A percentile compares a stretch with the other conserved stretches of the same genome.
These are phyloP conservation scores for Tyto alba DNA, from an alignment of 2,113 vertebrate species.

Conservation along the genomic window DNA sequence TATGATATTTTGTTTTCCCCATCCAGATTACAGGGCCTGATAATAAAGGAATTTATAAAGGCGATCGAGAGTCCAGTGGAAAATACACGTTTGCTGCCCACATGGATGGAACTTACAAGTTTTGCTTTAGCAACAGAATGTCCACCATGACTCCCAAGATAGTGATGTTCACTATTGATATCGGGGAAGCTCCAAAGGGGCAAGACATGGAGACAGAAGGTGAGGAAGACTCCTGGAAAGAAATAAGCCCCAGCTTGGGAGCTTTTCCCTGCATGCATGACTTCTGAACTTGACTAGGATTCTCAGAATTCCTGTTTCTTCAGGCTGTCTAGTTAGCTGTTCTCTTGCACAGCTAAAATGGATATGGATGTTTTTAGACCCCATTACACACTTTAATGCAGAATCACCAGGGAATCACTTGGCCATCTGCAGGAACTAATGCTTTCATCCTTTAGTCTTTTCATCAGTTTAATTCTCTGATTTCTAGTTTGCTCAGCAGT, in stretches of 20 bases:
- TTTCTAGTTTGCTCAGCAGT: background rate
- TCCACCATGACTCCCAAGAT: slow-evolving; percentile 99
- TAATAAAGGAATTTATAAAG: slow-evolving; percentile 96
- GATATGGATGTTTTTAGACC: background rate
- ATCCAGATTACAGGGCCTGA: slow-evolving; percentile 94
- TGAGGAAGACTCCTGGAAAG: slow-evolving; percentile 39
- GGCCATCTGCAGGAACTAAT: background rate
- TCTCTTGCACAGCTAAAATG: background rate
- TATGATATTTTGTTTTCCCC: background rate
- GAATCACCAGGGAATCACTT: background rate
- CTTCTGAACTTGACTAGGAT: background rate
- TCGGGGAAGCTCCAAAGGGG: slow-evolving; percentile 94
- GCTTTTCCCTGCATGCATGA: background rate
- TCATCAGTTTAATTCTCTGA: background rate
- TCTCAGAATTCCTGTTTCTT: background rate
- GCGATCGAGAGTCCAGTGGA: slow-evolving; percentile 95
- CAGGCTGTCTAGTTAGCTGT: background rate
- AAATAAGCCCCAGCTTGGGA: background rate
- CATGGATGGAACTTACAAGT: slow-evolving; percentile 97
- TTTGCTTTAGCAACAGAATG: slow-evolving; percentile 99
- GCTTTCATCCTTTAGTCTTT: background rate
- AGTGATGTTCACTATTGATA: slow-evolving; percentile 99
- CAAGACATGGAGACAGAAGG: slow-evolving; percentile 99
- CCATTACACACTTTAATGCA: background rate
- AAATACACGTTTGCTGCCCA: slow-evolving; percentile 98